A percentile compares a stretch with the other conserved stretches of the same genome.
These are phyloP conservation scores for Zenarchopterus dispar DNA, from an alignment of 2,797 vertebrate species.

Conservation along the genomic window DNA sequence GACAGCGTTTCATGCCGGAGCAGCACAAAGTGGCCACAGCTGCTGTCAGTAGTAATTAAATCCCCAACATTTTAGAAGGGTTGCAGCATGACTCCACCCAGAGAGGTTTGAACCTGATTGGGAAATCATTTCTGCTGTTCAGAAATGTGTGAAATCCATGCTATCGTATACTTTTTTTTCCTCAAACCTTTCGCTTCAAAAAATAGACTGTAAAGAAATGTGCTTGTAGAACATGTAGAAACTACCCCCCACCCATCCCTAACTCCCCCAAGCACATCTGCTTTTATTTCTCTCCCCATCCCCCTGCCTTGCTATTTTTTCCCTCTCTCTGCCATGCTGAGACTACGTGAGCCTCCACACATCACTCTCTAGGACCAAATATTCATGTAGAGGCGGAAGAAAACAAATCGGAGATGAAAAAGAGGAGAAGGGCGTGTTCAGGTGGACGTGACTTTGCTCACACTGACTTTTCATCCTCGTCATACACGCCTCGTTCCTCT, in stretches of 20 bases:
- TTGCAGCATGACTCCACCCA: not conserved
- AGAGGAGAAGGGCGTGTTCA: conserved; percentile 8
- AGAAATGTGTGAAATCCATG: conserved; percentile 8
- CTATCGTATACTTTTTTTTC: not conserved
- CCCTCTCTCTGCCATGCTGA: conserved; percentile 1
- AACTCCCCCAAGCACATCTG: conserved; percentile 1
- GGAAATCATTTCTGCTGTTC: not conserved
- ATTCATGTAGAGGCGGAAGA: conserved; percentile 10
- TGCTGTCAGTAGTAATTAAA: not conserved
- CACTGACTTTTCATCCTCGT: not conserved
- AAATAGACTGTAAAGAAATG: conserved; percentile 5
- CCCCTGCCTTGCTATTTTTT: not conserved
- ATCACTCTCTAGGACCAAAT: conserved; percentile 22
- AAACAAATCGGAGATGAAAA: conserved; percentile 8
- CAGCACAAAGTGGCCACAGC: not conserved
- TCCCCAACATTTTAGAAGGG: not conserved
- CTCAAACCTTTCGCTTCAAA: not conserved
- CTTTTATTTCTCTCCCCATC: not conserved
- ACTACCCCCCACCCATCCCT: not conserved
- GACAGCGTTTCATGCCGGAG: not conserved
- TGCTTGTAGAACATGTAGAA: not conserved
- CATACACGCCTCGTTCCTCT: not conserved
- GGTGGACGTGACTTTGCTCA: conserved; percentile 52
- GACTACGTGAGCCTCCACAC: conserved; percentile 62
- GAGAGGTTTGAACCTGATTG: not conserved